phyloP scores from a whole-genome alignment of 2,797 vertebrate species.

The Pangasius larnaudii region DNA sequence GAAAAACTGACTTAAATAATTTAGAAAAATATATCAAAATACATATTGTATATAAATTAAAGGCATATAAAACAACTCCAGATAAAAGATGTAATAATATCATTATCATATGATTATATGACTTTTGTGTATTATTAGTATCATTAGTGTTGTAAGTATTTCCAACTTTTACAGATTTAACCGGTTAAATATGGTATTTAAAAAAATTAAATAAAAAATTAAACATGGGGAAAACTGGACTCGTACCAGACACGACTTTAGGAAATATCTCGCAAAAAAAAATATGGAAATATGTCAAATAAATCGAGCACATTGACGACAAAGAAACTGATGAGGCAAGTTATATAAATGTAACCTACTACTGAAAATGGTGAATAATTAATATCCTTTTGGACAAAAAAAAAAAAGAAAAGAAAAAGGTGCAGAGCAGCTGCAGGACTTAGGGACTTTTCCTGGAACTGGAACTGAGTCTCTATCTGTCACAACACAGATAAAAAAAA shows the following conservation, averaged over 20 bases:
- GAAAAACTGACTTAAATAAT: not conserved
- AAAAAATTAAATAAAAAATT: not conserved
- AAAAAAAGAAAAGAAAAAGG: not conserved
- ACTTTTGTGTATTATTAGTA: not conserved
- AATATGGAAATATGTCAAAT: not conserved
- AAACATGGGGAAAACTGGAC: not conserved
- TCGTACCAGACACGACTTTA: no score
- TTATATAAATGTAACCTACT: not conserved
- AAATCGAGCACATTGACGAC: not conserved
- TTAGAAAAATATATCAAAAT: not conserved
- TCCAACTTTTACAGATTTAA: not conserved
- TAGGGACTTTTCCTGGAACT: not conserved
- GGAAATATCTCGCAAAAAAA: not conserved
- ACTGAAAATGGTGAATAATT: not conserved
- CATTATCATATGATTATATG: not conserved
- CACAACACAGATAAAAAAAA: constrained; percentile 44
- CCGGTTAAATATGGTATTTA: not conserved
- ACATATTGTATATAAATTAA: not conserved
- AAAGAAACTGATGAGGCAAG: not conserved
- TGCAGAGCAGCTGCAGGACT: not conserved
- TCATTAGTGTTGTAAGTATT: not conserved
- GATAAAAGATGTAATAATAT: not conserved
- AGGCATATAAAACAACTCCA: not conserved
- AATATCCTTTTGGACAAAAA: not conserved
- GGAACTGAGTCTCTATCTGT: constrained; percentile 27